These are phyloP conservation scores for Caenorhabditis sp. DNA, from an alignment of 2,888 invertebrate genomes.

Conservation along the genomic window DNA sequence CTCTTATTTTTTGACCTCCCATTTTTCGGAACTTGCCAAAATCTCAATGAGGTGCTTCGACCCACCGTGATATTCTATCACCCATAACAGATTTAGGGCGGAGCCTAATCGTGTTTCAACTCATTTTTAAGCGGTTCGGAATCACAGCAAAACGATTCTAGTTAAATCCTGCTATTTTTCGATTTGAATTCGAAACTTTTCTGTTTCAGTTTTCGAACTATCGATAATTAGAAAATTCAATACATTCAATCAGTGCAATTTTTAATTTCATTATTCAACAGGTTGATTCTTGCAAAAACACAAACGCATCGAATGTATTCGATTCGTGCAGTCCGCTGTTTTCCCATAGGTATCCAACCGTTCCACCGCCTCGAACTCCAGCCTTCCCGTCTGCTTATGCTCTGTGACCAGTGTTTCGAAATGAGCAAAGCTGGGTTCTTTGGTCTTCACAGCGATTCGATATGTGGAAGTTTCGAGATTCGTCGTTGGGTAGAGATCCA, in stretches of 20 bases:
- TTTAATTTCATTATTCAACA: not conserved
- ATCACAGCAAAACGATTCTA: too few species aligned
- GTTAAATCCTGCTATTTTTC: too few species aligned
- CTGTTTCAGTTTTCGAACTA: too few species aligned
- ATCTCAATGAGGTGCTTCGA: too few species aligned
- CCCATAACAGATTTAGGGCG: too few species aligned
- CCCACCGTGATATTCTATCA: too few species aligned
- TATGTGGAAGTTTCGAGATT: conserved; percentile 5
- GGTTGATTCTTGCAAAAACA: conserved; percentile 8
- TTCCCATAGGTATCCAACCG: conserved; percentile 5
- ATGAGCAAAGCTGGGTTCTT: not conserved
- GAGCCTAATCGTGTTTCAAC: too few species aligned
- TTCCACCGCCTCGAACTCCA: conserved; percentile 2
- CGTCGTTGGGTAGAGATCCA: conserved; percentile 2
- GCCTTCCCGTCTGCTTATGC: not conserved
- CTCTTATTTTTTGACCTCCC: too few species aligned
- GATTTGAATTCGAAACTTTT: too few species aligned
- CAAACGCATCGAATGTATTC: not conserved
- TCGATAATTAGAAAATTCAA: too few species aligned
- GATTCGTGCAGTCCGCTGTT: conserved; percentile 4
- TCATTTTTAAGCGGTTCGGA: too few species aligned
- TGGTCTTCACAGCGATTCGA: conserved; percentile 5
- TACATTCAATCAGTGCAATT: not conserved
- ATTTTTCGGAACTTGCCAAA: too few species aligned
- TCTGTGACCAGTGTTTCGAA: conserved; percentile 1